These are phyloP conservation scores for Eufriesea mexicana DNA, from an alignment of 1,140 invertebrate species.

Conservation along the genomic window DNA sequence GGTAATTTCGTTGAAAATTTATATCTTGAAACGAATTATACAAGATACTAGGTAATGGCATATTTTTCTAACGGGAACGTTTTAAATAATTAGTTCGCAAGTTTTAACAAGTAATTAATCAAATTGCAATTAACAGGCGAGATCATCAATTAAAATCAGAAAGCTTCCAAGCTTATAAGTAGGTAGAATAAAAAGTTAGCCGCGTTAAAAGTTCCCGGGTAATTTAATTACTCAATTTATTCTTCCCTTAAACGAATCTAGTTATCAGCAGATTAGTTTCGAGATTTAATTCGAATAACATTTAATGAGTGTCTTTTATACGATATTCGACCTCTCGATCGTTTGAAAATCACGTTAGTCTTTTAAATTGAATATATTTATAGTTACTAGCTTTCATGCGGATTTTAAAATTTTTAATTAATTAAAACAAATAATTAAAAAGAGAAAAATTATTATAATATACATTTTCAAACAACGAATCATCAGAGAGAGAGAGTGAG, in stretches of 20 bases:
- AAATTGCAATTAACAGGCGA: neutral
- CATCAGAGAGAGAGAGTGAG: neutral
- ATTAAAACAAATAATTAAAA: no score
- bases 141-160: neutral
- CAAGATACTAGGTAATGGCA: no score
- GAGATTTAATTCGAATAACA: neutral
- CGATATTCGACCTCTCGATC: neutral
- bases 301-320: neutral
- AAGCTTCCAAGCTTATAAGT: neutral
- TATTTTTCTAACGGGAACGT: neutral
- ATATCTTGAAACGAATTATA: no score
- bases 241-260: neutral
- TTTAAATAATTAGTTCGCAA: neutral
- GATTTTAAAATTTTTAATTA: no score
- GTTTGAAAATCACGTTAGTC: neutral
- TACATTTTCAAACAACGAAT: neutral
- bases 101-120: slow-evolving; percentile 1
- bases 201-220: neutral
- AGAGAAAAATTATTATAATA: no score
- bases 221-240: neutral
- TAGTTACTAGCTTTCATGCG: no score
- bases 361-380: no score
- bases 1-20: no score
- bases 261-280: neutral
- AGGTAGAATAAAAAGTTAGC: neutral